Evolutionary conservation across 2,888 invertebrate species (phyloP), one percentile per base, ranked within the genome.

Genomic region (Platycnemis pennipes): DNA sequence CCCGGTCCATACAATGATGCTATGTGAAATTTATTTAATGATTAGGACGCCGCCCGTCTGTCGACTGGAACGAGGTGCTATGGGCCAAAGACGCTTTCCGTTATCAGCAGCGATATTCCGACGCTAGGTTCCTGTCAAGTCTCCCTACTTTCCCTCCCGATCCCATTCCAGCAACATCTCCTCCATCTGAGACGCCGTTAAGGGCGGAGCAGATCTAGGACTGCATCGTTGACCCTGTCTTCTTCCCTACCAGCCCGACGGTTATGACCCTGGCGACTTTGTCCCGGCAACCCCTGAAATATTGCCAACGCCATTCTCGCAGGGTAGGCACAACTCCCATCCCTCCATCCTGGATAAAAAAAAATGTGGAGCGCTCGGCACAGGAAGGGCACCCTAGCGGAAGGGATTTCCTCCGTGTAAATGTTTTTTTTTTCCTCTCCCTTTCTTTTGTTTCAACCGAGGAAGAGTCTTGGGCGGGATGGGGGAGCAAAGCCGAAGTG

Each of bases 291-390:
- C 63, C 37, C 37, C 37, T 77, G 77, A 77, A 77, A 77, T 77
- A 77, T 77, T 77, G 77, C 77, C 77, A 37, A 37, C 16, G 31
- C 77, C 77, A 77, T 77, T 77, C 37, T 77, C 77, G 37, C 77
- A 31, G 77, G 37, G 26, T 16, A 77, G 37, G 26, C 63, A n/a
- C n/a, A 46, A 46, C 13, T 5, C 46, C 46, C 46, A 46, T 53
- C 63, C 63, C 26, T 26, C 63, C 63, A 1, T 7, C 26, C 63
- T 3, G 26, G 5, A 37, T 0, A 37, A 69, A 69, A 37, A 77
- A 77, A 77, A 77, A 37, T 26, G 63, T 22, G 63, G 26, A 77
- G 37, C n/a, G 77, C 13, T 49, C 11, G 77, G 22, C 77, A 13
- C 8, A 77, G 77, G 37, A 37, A 31, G 77, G 77, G 31, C 77